These are phyloP conservation scores for Eurypyga helias DNA, from an alignment of 2,113 vertebrate species.

Conservation along the genomic window DNA sequence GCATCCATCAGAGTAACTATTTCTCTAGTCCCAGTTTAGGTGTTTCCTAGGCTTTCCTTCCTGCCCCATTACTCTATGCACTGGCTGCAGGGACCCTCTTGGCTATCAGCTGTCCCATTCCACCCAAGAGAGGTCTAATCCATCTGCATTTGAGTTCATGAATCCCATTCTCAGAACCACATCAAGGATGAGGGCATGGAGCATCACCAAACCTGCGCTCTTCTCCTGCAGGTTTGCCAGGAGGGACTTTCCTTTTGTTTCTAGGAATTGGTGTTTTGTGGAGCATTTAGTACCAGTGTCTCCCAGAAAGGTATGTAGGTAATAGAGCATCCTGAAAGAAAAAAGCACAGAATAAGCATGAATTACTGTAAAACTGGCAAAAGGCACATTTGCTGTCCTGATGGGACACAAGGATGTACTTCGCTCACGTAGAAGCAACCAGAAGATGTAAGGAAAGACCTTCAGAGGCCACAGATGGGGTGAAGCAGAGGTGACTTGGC, in stretches of 20 bases:
- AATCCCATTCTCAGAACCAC: not conserved
- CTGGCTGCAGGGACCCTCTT: not conserved
- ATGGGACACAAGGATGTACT: not conserved
- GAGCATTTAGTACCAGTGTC: not conserved
- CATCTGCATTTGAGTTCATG: fast-evolving
- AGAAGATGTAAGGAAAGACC: not conserved
- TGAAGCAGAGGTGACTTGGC: not conserved
- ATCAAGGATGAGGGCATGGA: fast-evolving
- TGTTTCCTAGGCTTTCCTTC: not conserved
- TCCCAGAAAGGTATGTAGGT: not conserved
- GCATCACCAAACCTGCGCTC: not conserved
- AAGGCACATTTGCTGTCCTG: not conserved
- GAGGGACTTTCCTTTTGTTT: not conserved
- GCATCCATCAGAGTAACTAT: not conserved
- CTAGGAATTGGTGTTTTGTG: fast-evolving
- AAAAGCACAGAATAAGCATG: not conserved
- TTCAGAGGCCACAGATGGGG: not conserved
- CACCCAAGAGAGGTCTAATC: not conserved
- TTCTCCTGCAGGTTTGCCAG: not conserved
- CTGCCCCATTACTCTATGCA: no score
- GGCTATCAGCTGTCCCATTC: not conserved
- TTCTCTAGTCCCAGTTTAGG: not conserved
- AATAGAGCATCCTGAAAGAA: not conserved
- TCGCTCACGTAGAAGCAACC: not conserved
- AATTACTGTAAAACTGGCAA: not conserved